Percentiles rank a stretch among this genome's conserved stretches.
phyloP scores from a whole-genome alignment of 2,888 invertebrate species.

The Pimpla rufipes region DNA sequence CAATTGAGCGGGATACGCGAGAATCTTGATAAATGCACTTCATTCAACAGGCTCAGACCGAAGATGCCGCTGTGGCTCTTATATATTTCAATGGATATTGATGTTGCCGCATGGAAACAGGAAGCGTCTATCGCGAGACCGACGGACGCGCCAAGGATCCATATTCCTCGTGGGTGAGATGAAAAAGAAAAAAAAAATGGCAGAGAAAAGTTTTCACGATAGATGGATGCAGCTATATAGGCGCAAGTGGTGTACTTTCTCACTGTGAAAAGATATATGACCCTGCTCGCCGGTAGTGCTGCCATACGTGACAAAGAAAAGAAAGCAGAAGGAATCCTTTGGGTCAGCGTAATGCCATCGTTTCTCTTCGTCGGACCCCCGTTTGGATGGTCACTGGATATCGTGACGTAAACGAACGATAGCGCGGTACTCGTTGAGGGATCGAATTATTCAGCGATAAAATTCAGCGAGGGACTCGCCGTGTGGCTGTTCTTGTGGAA shows the following conservation, averaged over 20 bases:
- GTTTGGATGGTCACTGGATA: slow-evolving; percentile 20
- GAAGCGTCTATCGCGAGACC: slow-evolving; percentile 37
- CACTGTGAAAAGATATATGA: slow-evolving; percentile 49
- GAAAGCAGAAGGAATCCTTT: slow-evolving; percentile 43
- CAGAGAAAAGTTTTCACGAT: slow-evolving; percentile 57
- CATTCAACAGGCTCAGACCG: neutral
- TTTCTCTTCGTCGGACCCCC: slow-evolving; percentile 55
- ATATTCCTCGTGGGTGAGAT: slow-evolving; percentile 50
- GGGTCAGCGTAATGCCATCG: slow-evolving; percentile 60
- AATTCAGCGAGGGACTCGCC: neutral
- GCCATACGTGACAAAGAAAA: slow-evolving; percentile 55
- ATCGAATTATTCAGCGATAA: slow-evolving; percentile 53
- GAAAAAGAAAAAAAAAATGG: slow-evolving; percentile 39
- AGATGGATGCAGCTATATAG: slow-evolving; percentile 53
- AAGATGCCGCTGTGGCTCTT: neutral
- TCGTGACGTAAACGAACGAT: slow-evolving; percentile 8
- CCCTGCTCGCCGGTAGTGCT: slow-evolving; percentile 32
- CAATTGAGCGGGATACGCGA: neutral
- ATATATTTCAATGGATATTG: slow-evolving; percentile 22
- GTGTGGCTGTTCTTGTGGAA: too few species aligned
- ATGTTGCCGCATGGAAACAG: slow-evolving; percentile 24
- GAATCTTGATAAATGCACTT: slow-evolving; percentile 19
- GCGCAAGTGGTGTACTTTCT: slow-evolving; percentile 54
- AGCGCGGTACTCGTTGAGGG: neutral
- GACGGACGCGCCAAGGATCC: slow-evolving; percentile 14